phyloP scores from a whole-genome alignment of 37 sponge, comb jelly and placozoan species.

The Beroe ovata region DNA sequence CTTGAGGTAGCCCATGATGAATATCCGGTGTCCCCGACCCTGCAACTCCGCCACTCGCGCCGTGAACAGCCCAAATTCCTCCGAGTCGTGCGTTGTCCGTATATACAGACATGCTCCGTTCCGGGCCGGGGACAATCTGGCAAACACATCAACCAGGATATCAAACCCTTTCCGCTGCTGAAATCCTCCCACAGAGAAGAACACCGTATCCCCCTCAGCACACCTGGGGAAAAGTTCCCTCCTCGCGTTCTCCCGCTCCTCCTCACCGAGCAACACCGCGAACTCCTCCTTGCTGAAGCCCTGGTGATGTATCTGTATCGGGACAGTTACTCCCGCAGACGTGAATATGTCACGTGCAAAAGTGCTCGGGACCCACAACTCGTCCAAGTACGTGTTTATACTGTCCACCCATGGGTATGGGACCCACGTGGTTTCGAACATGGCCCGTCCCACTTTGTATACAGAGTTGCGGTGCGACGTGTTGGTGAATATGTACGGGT shows the following conservation, averaged over 20 bases:
- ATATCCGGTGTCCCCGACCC: not conserved
- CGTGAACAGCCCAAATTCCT: not conserved
- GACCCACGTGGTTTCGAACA: slow-evolving; percentile 47
- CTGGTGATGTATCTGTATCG: not conserved
- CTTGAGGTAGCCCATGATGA: not conserved
- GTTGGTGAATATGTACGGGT: not conserved
- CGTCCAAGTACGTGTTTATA: slow-evolving; percentile 3
- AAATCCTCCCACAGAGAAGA: slow-evolving; percentile 4
- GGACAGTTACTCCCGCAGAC: not conserved
- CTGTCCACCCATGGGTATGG: not conserved
- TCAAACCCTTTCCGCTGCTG: slow-evolving; percentile 28
- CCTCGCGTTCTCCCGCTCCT: not conserved
- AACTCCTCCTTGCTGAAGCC: slow-evolving; percentile 6
- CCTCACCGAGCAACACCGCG: not conserved
- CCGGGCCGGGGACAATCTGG: not conserved
- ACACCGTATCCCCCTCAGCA: not conserved
- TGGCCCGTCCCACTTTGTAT: slow-evolving; percentile 37
- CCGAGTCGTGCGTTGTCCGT: not conserved
- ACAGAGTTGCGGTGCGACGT: not conserved
- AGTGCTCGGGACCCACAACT: slow-evolving; percentile 36
- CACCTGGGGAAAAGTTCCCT: not conserved
- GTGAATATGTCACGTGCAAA: not conserved
- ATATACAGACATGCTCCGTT: not conserved
- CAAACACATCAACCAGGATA: slow-evolving; percentile 39
- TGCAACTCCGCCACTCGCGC: not conserved